Evolutionary conservation across 1,140 invertebrate species (phyloP).

Genomic region (Drosophila sp.): DNA sequence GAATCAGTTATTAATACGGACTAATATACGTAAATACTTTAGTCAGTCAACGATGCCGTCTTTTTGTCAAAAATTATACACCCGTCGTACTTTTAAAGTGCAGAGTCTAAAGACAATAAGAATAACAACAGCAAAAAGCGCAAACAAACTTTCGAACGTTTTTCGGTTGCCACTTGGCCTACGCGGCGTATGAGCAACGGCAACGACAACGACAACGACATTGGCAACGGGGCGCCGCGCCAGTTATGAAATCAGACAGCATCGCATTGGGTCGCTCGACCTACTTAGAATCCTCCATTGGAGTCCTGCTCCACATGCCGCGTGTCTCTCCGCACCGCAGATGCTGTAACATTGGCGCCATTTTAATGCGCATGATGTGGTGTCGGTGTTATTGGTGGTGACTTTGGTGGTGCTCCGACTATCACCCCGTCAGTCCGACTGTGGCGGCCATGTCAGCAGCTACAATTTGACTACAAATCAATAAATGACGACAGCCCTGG

Average conservation of each 20-base stretch:
- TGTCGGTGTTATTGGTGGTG: not conserved
- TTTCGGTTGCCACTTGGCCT: slow-evolving; percentile 40
- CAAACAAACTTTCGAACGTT: slow-evolving; percentile 55
- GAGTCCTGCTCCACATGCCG: not conserved
- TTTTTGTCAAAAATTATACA: too few relatives aligned
- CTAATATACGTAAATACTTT: too few relatives aligned
- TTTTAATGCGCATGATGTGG: slow-evolving; percentile 46
- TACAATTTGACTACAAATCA: slow-evolving; percentile 76
- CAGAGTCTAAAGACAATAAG: slow-evolving; percentile 1
- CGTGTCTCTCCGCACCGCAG: slow-evolving; percentile 24
- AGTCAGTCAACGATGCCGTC: too few relatives aligned
- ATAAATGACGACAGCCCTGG: slow-evolving; percentile 34
- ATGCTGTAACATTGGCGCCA: slow-evolving; percentile 49
- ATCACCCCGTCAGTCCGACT: too few relatives aligned
- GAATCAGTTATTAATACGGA: too few relatives aligned
- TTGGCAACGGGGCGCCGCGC: slow-evolving; percentile 1
- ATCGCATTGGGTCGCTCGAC: slow-evolving; percentile 18
- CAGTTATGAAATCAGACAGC: slow-evolving; percentile 37
- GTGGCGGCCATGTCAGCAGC: slow-evolving; percentile 34
- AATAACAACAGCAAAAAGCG: slow-evolving; percentile 23
- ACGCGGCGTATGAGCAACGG: slow-evolving; percentile 37
- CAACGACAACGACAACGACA: not conserved
- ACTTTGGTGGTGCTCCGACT: not conserved
- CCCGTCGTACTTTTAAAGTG: too few relatives aligned
- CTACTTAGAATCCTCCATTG: slow-evolving; percentile 28